Evolutionary conservation across 2,113 vertebrate genomes (phyloP), one percentile per base, ranked within the genome.

Genomic region (Limanda limanda): DNA sequence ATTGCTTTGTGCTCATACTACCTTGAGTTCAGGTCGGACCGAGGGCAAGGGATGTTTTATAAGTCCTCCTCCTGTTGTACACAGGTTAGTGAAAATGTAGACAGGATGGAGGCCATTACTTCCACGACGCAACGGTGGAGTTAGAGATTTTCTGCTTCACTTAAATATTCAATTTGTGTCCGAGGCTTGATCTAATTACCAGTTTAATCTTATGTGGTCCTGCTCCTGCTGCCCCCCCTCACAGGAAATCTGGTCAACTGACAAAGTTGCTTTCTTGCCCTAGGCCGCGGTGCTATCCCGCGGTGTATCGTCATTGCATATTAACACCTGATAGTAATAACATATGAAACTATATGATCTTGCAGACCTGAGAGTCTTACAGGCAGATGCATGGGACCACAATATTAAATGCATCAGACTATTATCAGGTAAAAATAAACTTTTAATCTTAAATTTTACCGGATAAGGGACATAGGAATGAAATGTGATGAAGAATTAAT

Each of bases 1-100:
- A 92, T 91, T 90, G 86, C 76, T 81, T 76, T 79, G 82, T 78
- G 89, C 84, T 80, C 61, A 62, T 47, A 77, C 84, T 86, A 68
- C 58, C 65, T 78, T 73, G 42, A 87, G 76, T 81, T 86, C 72
- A 82, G 83, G 80, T 86, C 62, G 83, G 71, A 85, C 86, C 72
- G 74, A 81, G 83, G 86, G 67, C 82, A 81, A 60, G 68, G 42
- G 67, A 79, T 88, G 86, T 88, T 91, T 91, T 84, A 82, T 76
- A 85, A 83, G 82, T 79, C 78, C 77, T 75, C 66, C 61, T 81
- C 72, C 84, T 83, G 84, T 87, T 91, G 83, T 85, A 86, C 78
- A 87, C 81, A 77, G 70, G 79, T 85, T 88, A 71, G 73, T 81
- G 62, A 67, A 80, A 80, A 80, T 71, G 56, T 59, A 81, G 74